Evolutionary conservation across 2,797 vertebrate genomes (phyloP), one percentile per base, ranked within the genome.

Genomic region (Lophius americanus): DNA sequence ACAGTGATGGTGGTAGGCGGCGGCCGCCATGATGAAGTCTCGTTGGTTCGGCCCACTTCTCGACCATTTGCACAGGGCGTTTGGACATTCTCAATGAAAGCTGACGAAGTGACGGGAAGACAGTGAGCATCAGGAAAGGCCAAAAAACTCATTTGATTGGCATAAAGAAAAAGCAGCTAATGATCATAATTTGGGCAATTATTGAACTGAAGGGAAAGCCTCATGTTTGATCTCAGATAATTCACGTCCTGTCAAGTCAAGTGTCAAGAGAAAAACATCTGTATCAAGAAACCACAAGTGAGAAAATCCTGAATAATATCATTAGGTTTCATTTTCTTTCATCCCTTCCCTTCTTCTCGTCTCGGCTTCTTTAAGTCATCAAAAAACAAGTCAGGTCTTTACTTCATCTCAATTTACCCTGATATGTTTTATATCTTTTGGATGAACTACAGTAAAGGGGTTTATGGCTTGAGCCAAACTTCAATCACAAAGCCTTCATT

Each of bases 1-100:
- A 99, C 97, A 0, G 98, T 99, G 75, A 99, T 98, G 89, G 92
- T 95, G 87, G 95, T 96, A 78, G 89, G 86, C 46, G 92, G 93
- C 0, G 89, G 83, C 46, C 86, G 85, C 88, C 91, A 88, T 35
- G 83, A 55, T 0, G 72, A 60, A 38, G 90, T 74, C 69, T 94
- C 94, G 0, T 44, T 66, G 71, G 78, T 71, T 62, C 81, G 84
- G 69, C 82, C 90, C 52, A 77, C 86, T 79, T 96, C 95, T 55
- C 89, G 91, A 79, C 87, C 89, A 65, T 90, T 94, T 42, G 92
- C 70, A 2, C 92, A 91, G 60, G 95, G 88, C 54, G 90, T 84
- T 83, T 92, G 96, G 75, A 94, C 92, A 89, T 95, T 95, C 89
- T 97, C 95, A 88, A 94, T 94, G 79, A 96, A 92, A 83, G 94